Percentiles rank a stretch among this genome's conserved stretches.
Conservation (phyloP, 2,888 invertebrate genomes). For the Stenchaetothrips biformis region DNA sequence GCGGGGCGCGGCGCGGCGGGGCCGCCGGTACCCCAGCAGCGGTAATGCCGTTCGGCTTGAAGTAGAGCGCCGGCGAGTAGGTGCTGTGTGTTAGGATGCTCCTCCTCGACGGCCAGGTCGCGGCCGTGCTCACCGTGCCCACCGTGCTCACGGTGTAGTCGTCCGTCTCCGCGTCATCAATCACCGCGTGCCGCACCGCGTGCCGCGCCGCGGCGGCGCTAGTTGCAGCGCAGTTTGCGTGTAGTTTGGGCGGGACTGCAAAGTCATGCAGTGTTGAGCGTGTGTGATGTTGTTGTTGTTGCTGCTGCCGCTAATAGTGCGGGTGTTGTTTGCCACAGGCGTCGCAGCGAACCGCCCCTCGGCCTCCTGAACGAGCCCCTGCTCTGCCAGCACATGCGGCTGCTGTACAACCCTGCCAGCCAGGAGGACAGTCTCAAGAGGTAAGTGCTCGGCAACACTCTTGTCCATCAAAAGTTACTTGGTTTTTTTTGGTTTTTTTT, state of each 20-base stretch:
- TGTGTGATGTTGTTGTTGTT: background rate
- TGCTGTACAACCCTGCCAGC: background rate
- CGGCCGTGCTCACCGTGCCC: too few species aligned
- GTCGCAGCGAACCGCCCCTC: background rate
- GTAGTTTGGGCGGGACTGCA: background rate
- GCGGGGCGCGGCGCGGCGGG: too few species aligned
- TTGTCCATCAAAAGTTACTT: too few species aligned
- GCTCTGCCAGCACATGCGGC: background rate
- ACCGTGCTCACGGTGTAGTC: too few species aligned
- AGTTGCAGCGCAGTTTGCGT: background rate
- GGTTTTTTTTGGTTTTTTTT: too few species aligned
- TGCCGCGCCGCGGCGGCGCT: background rate
- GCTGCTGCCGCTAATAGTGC: background rate
- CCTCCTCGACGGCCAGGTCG: too few species aligned
- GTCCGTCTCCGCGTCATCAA: background rate
- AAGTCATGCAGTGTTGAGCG: background rate
- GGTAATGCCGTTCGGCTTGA: too few species aligned
- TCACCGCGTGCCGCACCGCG: background rate
- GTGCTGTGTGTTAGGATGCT: too few species aligned
- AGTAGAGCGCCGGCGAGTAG: too few species aligned
- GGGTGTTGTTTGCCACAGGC: background rate
- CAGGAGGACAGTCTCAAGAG: background rate
- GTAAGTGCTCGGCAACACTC: background rate
- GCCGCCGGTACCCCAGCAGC: too few species aligned
- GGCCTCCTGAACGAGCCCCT: slow-evolving; percentile 1